These are phyloP conservation scores for Drosophila pandora DNA, from an alignment of 1,140 invertebrate species.

Conservation along the genomic window DNA sequence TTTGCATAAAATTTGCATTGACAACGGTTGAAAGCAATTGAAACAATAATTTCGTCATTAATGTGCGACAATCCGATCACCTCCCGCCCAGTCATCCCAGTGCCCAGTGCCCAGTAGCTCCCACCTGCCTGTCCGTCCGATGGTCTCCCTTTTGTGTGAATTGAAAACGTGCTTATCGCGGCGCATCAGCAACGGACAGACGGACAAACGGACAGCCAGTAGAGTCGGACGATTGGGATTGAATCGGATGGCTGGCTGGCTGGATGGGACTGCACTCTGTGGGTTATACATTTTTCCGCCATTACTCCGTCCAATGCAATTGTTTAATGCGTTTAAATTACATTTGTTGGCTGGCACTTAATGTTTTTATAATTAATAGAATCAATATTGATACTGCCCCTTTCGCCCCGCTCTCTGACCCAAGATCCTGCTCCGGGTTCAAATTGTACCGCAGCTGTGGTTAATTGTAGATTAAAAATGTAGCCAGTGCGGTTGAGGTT, in stretches of 20 bases:
- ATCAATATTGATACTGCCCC: conserved; percentile 79
- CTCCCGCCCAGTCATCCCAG: conserved; percentile 1
- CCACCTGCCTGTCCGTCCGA: conserved; percentile 15
- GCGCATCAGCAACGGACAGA: conserved; percentile 62
- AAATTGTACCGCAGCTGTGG: conserved; percentile 60
- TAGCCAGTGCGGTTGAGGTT: conserved; percentile 68
- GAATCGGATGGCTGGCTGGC: conserved; percentile 2
- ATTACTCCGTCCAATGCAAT: conserved; percentile 61
- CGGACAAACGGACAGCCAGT: neutral
- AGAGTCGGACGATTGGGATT: conserved; percentile 3
- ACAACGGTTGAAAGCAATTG: conserved; percentile 82
- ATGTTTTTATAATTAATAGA: conserved; percentile 84
- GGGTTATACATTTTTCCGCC: conserved; percentile 53
- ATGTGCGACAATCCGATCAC: conserved; percentile 71
- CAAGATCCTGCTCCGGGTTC: neutral
- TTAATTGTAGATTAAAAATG: conserved; percentile 84
- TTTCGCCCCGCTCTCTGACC: neutral
- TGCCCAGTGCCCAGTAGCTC: neutral
- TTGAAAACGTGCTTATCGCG: conserved; percentile 80
- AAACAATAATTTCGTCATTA: conserved; percentile 83
- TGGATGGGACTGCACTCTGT: neutral
- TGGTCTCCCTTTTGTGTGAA: conserved; percentile 38
- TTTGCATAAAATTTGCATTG: conserved; percentile 83
- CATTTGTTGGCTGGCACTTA: conserved; percentile 80
- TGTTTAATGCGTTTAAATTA: conserved; percentile 82